Evolutionary conservation across 2,888 invertebrate genomes (phyloP).

Genomic region (Pseudococcus jackbeardsleyi): DNA sequence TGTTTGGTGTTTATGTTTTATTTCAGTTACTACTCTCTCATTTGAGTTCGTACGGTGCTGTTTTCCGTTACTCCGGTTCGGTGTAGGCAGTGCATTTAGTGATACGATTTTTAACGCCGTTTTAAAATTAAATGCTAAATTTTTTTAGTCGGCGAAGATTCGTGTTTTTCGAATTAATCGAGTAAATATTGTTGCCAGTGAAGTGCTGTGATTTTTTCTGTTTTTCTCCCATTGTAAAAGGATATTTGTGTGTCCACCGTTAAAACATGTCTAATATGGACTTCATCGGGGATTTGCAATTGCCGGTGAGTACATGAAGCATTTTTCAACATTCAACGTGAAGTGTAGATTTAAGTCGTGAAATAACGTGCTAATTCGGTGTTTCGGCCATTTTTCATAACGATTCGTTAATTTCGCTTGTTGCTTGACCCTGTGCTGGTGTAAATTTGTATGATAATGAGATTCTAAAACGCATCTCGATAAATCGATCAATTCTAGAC

Average conservation of each 20-base stretch:
- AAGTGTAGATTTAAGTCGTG: neutral
- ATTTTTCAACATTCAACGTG: neutral
- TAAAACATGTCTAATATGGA: constrained; percentile 4
- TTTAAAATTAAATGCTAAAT: constrained; percentile 11
- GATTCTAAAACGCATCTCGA: too few relatives aligned
- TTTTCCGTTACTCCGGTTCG: constrained; percentile 21
- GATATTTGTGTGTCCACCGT: constrained; percentile 16
- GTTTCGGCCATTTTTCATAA: too few relatives aligned
- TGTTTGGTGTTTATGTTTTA: constrained; percentile 4
- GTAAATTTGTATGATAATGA: too few relatives aligned
- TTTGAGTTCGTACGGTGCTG: constrained; percentile 22
- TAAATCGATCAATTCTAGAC: too few relatives aligned
- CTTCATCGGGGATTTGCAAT: constrained; percentile 22
- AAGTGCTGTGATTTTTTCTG: constrained; percentile 23
- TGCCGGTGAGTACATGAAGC: constrained; percentile 11
- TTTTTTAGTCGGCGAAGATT: constrained; percentile 44
- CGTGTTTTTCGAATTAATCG: neutral
- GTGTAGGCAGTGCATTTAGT: constrained; percentile 45
- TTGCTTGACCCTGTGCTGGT: too few relatives aligned
- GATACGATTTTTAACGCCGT: constrained; percentile 52
- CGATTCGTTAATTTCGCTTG: too few relatives aligned
- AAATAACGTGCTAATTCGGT: too few relatives aligned
- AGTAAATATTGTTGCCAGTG: neutral
- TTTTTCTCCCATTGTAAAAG: neutral
- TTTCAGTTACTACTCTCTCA: constrained; percentile 11